Base-by-base conservation (phyloP, 2,113 vertebrate species). In the Henicopernis longicauda region DNA sequence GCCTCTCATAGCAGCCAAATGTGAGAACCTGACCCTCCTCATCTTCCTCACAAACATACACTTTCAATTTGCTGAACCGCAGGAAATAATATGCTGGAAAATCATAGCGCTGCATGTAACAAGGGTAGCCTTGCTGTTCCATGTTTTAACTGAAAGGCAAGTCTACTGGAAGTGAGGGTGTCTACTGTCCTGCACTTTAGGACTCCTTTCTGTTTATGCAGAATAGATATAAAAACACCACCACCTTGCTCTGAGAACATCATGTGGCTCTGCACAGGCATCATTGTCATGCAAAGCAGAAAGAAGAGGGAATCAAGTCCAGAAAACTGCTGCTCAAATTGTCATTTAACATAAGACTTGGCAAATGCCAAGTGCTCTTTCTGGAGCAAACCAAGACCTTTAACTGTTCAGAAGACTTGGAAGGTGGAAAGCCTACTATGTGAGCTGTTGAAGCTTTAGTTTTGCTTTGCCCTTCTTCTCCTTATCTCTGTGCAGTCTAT, bases 141-240 rank as follows among this genome's bases (percentile, higher is more conserved):
- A 1, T 1, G 22, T 5, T 44, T 21, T 4, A 40, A 38, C 0
- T 42, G 57, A 61, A 67, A 55, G 23, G 26, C 18, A 50, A 5
- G 38, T 16, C 27, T 44, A 29, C 49, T 34, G 61, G 54, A 52
- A 77, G 50, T 52, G 50, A 16, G 40, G 6, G 6, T 25, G 13
- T 22, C 54, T 40, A 2, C 52, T 65, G 34, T 11, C 44, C 59
- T 58, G 58, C 47, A 34, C 50, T 71, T 16, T 2, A 10, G 57
- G 15, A 18, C 19, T 44, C 16, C 14, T 54, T 47, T 61, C 49
- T 82, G 36, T 6, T 50, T 16, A 12, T 16, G 20, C 38, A 36
- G 8, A 57, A 26, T 0, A 58, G 38, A 7, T 11, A 4, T 1
- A 67, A 57, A 27, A 13, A 2, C 55, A 23, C 5, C 47, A 36